A percentile compares a stretch with the other conserved stretches of the same genome.
Conservation (phyloP, 2,113 vertebrate species). For the Indicator maculatus region DNA sequence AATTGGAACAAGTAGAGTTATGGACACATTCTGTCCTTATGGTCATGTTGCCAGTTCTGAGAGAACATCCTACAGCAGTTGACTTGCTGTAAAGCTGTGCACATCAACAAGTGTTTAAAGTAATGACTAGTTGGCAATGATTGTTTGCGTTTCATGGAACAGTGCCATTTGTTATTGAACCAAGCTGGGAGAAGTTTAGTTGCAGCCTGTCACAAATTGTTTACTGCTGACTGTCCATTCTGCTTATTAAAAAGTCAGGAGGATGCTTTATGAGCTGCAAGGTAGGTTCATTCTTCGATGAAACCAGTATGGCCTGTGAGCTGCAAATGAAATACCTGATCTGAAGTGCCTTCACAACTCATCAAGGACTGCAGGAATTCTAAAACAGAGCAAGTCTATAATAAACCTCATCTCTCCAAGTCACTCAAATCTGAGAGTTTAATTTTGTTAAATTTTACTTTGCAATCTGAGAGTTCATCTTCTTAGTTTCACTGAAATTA, state of each 20-base stretch:
- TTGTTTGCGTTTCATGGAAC: background rate
- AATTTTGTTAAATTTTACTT: constrained; percentile 14
- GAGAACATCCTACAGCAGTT: background rate
- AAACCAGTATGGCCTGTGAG: background rate
- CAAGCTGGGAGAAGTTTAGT: background rate
- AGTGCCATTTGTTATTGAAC: constrained; percentile 1
- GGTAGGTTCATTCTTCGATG: constrained; percentile 29
- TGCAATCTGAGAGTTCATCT: background rate
- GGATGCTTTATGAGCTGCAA: background rate
- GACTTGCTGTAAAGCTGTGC: background rate
- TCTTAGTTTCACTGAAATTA: background rate
- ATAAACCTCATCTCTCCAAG: background rate
- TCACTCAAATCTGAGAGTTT: background rate
- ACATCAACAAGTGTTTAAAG: background rate
- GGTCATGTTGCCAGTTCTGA: background rate
- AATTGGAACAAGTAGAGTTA: background rate
- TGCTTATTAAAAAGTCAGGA: background rate
- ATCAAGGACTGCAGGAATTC: background rate
- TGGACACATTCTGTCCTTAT: background rate
- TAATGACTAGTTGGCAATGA: background rate
- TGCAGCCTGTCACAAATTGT: background rate
- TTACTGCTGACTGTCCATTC: background rate
- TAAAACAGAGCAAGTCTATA: background rate
- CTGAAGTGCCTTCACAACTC: background rate
- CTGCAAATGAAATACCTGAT: constrained; percentile 2